Conservation (phyloP, 1,140 invertebrate species). For the Drosophila carrolli region DNA sequence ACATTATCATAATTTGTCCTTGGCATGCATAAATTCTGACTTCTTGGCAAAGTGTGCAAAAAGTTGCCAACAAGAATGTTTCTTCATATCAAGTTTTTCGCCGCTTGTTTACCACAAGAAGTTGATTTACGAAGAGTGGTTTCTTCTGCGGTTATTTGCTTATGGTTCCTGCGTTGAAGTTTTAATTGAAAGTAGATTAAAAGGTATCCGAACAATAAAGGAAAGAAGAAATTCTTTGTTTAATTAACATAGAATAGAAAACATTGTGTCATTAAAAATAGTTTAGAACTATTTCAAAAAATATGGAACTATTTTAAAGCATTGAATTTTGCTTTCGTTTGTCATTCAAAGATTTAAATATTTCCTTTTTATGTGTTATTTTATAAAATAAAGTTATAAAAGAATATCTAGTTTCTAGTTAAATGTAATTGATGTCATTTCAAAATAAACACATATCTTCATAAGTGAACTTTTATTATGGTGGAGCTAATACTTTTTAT, state of each 20-base stretch:
- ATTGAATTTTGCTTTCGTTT: no score
- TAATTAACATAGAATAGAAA: background rate
- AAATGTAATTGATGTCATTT: no score
- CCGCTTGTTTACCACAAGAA: conserved; percentile 20
- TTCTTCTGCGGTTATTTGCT: conserved; percentile 7
- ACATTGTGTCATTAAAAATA: no score
- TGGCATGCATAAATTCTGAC: conserved; percentile 57
- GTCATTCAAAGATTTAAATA: background rate
- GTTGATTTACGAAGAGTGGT: conserved; percentile 33
- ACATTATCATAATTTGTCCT: conserved; percentile 62
- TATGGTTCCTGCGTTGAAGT: conserved; percentile 2
- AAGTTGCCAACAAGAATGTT: conserved; percentile 53
- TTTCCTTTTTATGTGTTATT: background rate
- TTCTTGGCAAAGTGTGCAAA: conserved; percentile 31
- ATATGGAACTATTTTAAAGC: no score
- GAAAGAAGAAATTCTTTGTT: background rate
- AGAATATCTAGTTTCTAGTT: no score
- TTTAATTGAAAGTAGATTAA: conserved; percentile 43
- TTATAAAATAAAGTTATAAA: no score
- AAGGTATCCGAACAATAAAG: background rate
- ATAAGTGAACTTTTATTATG: no score
- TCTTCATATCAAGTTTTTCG: conserved; percentile 40
- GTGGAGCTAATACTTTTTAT: no score
- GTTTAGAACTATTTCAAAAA: no score
- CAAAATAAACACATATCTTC: no score